Percentiles rank a stretch among this genome's conserved stretches.
These are phyloP conservation scores for Lacerta bilineata DNA, from an alignment of 2,797 vertebrate species.

Conservation along the genomic window DNA sequence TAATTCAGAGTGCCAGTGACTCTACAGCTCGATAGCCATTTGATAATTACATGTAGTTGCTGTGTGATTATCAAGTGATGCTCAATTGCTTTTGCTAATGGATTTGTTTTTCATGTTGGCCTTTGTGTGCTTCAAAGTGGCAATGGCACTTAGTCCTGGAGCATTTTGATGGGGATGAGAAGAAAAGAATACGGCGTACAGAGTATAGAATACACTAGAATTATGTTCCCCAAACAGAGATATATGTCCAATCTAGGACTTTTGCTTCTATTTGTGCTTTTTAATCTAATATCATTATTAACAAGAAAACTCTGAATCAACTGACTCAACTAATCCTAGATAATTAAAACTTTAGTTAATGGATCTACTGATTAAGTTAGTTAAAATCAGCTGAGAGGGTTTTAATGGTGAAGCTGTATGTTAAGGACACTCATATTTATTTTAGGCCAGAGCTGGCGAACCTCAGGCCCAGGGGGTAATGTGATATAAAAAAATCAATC, in stretches of 20 bases:
- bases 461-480: too few relatives aligned
- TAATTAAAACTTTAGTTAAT: background rate
- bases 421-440: background rate
- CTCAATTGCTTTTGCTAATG: conserved; percentile 24
- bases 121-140: conserved; percentile 21
- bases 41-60: conserved; percentile 27
- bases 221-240: background rate
- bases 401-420: background rate
- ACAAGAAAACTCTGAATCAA: background rate
- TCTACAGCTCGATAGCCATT: conserved; percentile 7
- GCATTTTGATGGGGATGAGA: background rate
- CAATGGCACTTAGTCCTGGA: background rate
- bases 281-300: background rate
- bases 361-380: background rate
- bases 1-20: conserved; percentile 7
- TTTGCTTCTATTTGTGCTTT: background rate
- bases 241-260: background rate
- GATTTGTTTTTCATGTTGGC: conserved; percentile 31
- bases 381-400: background rate
- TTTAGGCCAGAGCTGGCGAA: background rate
- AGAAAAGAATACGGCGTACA: background rate
- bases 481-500: too few relatives aligned
- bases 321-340: too few relatives aligned
- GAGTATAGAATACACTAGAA: background rate
- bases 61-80: conserved; percentile 36